Percentiles rank a stretch among this genome's conserved stretches.
These are phyloP conservation scores for Macropis europaea DNA, from an alignment of 2,888 invertebrate species.

Conservation along the genomic window DNA sequence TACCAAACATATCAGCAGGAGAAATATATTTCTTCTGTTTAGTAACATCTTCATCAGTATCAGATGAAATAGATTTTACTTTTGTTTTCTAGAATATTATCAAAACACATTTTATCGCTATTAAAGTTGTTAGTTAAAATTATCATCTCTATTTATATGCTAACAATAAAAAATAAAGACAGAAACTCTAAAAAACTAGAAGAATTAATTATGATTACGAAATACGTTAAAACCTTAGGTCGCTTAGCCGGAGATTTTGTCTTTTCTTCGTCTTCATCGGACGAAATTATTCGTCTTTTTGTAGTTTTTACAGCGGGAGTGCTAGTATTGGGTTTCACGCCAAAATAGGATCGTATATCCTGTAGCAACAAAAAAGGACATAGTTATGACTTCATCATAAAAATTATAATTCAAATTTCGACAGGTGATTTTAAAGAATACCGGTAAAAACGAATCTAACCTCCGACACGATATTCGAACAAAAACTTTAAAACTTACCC, in stretches of 20 bases:
- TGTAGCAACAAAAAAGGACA: conserved; percentile 70
- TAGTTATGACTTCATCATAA: background rate
- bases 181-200: background rate
- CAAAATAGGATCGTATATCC: conserved; percentile 86
- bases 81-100: conserved; percentile 28
- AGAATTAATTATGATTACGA: background rate
- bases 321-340: conserved; percentile 54
- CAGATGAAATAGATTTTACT: conserved; percentile 70
- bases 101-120: background rate
- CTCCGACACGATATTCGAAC: background rate
- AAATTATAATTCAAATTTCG: background rate
- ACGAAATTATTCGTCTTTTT: conserved; percentile 74
- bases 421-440: background rate
- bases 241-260: conserved; percentile 37
- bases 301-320: conserved; percentile 63
- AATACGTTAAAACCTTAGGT: conserved; percentile 45
- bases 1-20: conserved; percentile 83
- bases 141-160: background rate
- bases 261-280: conserved; percentile 81
- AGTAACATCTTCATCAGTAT: conserved; percentile 78
- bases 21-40: conserved; percentile 80
- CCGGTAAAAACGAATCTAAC: background rate
- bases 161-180: background rate
- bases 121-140: background rate
- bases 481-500: conserved; percentile 17